Evolutionary conservation across 2,113 vertebrate genomes (phyloP), one percentile per base, ranked within the genome.

Genomic region (Oenanthe melanoleuca): DNA sequence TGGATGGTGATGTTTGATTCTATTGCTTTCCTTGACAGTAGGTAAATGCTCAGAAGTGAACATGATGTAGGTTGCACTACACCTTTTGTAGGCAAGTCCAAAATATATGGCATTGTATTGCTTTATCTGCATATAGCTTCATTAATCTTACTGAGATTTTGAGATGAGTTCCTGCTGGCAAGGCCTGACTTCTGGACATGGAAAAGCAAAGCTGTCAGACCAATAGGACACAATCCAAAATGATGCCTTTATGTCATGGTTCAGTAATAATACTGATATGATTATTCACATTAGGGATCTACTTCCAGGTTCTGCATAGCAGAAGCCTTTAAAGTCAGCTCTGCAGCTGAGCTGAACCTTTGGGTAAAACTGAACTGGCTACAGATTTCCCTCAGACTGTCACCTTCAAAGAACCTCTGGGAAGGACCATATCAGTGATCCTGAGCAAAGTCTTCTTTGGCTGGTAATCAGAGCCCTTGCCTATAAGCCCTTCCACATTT

Each of bases 11-110:
- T 59, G 5, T 56, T 42, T 57, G 40, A 75, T 55, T 60, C 55
- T 40, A 2, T 66, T 37, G 57, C 19, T 40, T 67, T 31, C 21
- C 24, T 67, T 79, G 34, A 31, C 5, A 20, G 25, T 5, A 34
- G 16, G 8, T 45, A 23, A 84, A 49, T 21, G n/a, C 42, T 38
- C 31, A 50, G 28, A 71, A 34, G 14, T 18, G 21, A 55, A 9
- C 0, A 0, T 14, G 11, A 31, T 14, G 21, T n/a, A 52, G 23
- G 14, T 38, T 52, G 34, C 18, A 14, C 20, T 17, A 14, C 33
- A 52, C 0, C 12, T 14, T 49, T 75, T 50, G 20, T 40, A 79
- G 60, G 8, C 15, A 61, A 47, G 52, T 61, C 47, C 52, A 57
- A 56, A 70, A 45, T 56, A n/a, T 6, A 25, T 13, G 19, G 25